phyloP scores from a whole-genome alignment of 2,113 vertebrate species.

The Myxocyprinus asiaticus region DNA sequence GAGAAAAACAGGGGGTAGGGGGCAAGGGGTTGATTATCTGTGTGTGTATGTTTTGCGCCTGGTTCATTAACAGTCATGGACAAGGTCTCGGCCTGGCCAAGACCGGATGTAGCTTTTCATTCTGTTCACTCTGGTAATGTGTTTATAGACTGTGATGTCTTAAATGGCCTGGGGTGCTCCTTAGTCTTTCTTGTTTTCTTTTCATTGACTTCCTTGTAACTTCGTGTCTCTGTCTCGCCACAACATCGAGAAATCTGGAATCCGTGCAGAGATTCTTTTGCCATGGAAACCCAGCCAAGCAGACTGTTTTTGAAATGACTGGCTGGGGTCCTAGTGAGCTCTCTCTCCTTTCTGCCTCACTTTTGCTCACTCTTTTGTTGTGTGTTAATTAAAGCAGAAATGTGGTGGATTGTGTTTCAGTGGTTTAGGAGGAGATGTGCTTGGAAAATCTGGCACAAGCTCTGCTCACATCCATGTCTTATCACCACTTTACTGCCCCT shows the following conservation, averaged over 20 bases:
- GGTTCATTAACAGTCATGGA: background rate
- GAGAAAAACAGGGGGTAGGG: constrained; percentile 23
- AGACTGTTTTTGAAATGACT: constrained; percentile 6
- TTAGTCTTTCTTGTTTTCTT: constrained; percentile 21
- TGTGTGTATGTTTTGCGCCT: constrained; percentile 7
- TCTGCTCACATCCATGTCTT: constrained; percentile 47
- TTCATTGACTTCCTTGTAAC: constrained; percentile 3
- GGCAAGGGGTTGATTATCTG: constrained; percentile 6
- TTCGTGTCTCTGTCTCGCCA: constrained; percentile 22
- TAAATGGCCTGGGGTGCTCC: background rate
- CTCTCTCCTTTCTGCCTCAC: constrained; percentile 1
- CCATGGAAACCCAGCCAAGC: constrained; percentile 32
- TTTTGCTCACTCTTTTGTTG: background rate
- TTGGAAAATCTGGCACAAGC: constrained; percentile 34
- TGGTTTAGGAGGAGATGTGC: constrained; percentile 27
- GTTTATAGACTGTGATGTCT: constrained; percentile 36
- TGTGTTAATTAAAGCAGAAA: constrained; percentile 49
- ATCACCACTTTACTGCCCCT: constrained; percentile 39
- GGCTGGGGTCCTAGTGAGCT: constrained; percentile 2
- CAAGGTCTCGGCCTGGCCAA: constrained; percentile 3
- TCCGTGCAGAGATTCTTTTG: constrained; percentile 24
- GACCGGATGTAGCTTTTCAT: constrained; percentile 16
- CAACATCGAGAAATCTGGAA: constrained; percentile 5
- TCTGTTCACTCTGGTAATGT: constrained; percentile 12
- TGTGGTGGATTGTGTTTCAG: constrained; percentile 25